Percentiles rank a stretch among this genome's conserved stretches.
Evolutionary conservation across 2,888 invertebrate genomes (phyloP).

Genomic region (Perizoma flavofasciatum): DNA sequence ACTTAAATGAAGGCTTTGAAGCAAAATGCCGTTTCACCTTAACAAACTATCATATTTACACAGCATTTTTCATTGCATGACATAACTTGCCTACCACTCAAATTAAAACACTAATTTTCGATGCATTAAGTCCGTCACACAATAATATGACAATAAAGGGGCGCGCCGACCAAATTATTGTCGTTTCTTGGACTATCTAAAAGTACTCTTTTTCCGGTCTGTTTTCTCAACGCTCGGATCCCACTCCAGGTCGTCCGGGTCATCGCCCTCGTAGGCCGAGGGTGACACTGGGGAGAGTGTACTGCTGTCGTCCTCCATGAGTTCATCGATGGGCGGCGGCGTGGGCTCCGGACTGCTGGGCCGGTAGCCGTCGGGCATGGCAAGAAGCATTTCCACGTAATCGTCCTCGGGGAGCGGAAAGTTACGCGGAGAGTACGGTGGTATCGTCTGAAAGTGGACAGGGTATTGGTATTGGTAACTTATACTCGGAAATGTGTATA

Average conservation of each 20-base stretch:
- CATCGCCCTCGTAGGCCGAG: slow-evolving; percentile 86
- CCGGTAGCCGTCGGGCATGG: slow-evolving; percentile 87
- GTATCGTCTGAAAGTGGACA: slow-evolving; percentile 78
- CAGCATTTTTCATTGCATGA: neutral
- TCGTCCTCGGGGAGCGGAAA: slow-evolving; percentile 90
- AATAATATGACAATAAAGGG: slow-evolving; percentile 16
- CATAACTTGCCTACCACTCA: neutral
- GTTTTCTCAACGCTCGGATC: slow-evolving; percentile 73
- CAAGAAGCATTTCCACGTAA: slow-evolving; percentile 87
- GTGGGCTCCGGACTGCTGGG: slow-evolving; percentile 43
- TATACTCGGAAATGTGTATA: too few relatives aligned
- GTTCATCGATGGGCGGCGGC: slow-evolving; percentile 57
- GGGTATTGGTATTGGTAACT: too few relatives aligned
- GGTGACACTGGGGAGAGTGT: slow-evolving; percentile 53
- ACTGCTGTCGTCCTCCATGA: slow-evolving; percentile 35
- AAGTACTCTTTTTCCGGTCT: slow-evolving; percentile 58
- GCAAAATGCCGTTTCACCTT: too few relatives aligned
- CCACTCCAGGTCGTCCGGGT: slow-evolving; percentile 95
- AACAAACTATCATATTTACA: neutral
- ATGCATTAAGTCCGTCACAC: neutral
- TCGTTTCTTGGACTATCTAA: slow-evolving; percentile 51
- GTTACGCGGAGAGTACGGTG: slow-evolving; percentile 89
- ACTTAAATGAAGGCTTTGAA: too few relatives aligned
- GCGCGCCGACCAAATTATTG: slow-evolving; percentile 10
- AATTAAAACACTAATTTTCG: neutral